These are phyloP conservation scores for Astreopora myriophthalma DNA, from an alignment of 64 coral and sea anemone species.

Conservation along the genomic window DNA sequence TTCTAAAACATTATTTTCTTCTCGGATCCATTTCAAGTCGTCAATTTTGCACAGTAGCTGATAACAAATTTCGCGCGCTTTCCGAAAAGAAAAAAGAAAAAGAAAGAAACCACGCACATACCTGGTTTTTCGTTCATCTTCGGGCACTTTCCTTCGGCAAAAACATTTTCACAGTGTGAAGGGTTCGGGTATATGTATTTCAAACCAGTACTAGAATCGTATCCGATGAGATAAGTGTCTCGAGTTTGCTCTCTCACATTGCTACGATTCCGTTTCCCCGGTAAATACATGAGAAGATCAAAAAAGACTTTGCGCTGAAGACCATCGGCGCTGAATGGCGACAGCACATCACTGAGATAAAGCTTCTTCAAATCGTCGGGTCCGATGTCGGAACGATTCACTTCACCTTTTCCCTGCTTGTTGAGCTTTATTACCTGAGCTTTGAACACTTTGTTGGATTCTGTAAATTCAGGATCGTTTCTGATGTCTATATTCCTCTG, in stretches of 20 bases:
- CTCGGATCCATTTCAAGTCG: neutral
- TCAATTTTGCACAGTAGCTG: neutral
- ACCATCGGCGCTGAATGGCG: conserved; percentile 75
- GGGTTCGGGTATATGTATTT: conserved; percentile 74
- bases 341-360: conserved; percentile 84
- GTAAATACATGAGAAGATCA: conserved; percentile 82
- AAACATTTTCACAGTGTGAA: conserved; percentile 40
- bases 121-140: conserved; percentile 41
- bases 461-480: conserved; percentile 90
- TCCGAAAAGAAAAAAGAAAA: neutral
- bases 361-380: conserved; percentile 92
- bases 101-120: neutral
- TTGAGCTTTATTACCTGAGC: conserved; percentile 83
- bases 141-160: conserved; percentile 29
- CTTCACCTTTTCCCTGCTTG: conserved; percentile 84
- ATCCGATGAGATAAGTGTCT: conserved; percentile 76
- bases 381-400: conserved; percentile 66
- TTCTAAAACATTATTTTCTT: neutral
- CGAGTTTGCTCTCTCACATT: conserved; percentile 86
- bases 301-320: conserved; percentile 87
- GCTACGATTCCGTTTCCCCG: conserved; percentile 76
- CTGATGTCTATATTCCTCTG: conserved; percentile 88
- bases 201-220: conserved; percentile 45
- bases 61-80: neutral
- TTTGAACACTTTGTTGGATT: conserved; percentile 90